Base-by-base conservation (phyloP, 2,888 invertebrate genomes). In the Scaptomyza cyrtandrae region DNA sequence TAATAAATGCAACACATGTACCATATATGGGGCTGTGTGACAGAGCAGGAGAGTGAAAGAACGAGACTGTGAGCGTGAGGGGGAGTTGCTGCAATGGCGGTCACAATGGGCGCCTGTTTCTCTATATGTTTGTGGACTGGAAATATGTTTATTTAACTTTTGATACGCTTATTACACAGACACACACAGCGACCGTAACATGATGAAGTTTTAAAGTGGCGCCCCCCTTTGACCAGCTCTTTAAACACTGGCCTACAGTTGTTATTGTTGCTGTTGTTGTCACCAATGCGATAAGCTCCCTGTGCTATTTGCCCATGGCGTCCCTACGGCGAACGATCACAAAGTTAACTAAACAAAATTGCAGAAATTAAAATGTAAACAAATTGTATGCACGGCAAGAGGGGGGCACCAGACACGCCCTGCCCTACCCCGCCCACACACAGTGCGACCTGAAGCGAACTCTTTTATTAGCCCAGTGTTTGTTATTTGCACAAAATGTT, bases 361-460 rank as follows among this genome's bases (percentile, higher is more conserved):
- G 89, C 86, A 86, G 89, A 86, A 89, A 88, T 86, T 89, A 71
- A 89, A 88, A 80, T 88, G 90, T 84, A 85, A 89, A 89, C 81
- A 88, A 86, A 84, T 88, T 83, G 83, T 89, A 86, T 80, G 70
- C 63, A 52, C 64, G 64, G 49, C 55, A 39, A 39, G 14, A 44
- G 29, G 13, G 39, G 48, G 29, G 13, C n/a, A 9, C 6, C 55
- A 66, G 61, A 60, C 75, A 75, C 71, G 64, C 80, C 75, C 58
- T 54, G 72, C 39, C 50, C 54, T 43, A 52, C 33, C 11, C 6
- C 10, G 10, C 14, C 50, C 14, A 41, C 41, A 33, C 33, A 33
- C 33, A 33, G 33, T 11, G 50, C 50, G 35, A 59, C n/a, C 61
- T 58, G 48, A 70, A 70, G 67, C 63, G 50, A 57, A 64, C 70